Evolutionary conservation across 2,797 vertebrate genomes (phyloP), one percentile per base, ranked within the genome.

Genomic region (Schizopygopsis malacanthus): DNA sequence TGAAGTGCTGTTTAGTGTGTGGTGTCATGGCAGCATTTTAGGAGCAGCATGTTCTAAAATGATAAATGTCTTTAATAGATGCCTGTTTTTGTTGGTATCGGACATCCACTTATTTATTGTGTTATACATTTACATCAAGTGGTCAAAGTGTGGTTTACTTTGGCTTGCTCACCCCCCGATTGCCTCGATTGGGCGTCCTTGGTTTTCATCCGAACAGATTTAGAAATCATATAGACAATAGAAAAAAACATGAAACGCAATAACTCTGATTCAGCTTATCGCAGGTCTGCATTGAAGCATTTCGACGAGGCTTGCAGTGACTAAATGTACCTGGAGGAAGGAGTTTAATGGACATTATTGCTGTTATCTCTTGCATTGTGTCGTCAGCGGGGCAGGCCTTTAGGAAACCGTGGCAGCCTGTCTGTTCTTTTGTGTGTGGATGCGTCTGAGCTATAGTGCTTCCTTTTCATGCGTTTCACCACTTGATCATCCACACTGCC

Each of bases 301-400:
- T 28, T 63, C 20, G 5, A 2, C 77, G 20, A 79, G n/a, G 77
- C 41, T 63, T 50, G 41, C 82, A 54, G 61, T 63, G 72, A 54
- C 61, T 45, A 69, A 84, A 54, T 22, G 50, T 41, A 84, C 72
- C 45, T 84, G 39, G 37, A 84, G 47, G 61, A 78, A 69, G n/a
- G 70, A 22, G 39, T 85, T 59, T 47, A 79, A 79, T 79, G 50
- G 73, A 1, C 73, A 43, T 67, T 70, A 61, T 85, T 71, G 37
- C 12, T 2, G 52, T 81, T 73, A 85, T 81, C 84, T 65, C 56
- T 50, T 59, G 25, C 52, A 50, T 73, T 85, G 84, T 80, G 69
- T 73, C 25, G 54, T 52, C 59, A 81, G 77, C 47, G 10, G 25
- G 18, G 20, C 20, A 79, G 75, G 47, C 50, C 59, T 67, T 10